Conservation (phyloP, 2,888 invertebrate species). For the Limnephilus marmoratus region DNA sequence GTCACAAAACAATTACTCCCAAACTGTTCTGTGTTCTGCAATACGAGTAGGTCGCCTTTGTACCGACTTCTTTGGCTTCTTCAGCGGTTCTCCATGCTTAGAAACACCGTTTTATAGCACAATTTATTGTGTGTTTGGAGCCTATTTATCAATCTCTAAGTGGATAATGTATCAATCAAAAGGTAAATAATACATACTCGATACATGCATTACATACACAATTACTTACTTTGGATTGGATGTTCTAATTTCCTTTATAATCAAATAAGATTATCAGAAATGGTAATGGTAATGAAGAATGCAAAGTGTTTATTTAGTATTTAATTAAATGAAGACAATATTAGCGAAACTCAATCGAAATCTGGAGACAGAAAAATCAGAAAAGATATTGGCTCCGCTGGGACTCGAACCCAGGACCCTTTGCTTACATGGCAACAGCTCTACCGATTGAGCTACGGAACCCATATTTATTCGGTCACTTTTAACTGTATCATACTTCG, state of each 20-base stretch:
- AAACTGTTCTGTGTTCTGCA: constrained; percentile 2
- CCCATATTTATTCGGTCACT: no score
- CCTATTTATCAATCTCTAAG: not conserved
- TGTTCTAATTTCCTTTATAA: not conserved
- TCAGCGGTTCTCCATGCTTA: not conserved
- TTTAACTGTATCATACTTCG: no score
- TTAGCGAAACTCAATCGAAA: no score
- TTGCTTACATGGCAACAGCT: no score
- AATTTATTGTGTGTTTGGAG: not conserved
- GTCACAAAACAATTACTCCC: constrained; percentile 10
- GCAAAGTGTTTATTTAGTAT: not conserved
- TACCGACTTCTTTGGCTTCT: not conserved
- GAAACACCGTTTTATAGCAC: not conserved
- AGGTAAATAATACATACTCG: not conserved
- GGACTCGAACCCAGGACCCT: no score
- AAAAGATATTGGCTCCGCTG: no score
- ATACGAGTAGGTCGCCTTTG: not conserved
- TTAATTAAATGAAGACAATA: no score
- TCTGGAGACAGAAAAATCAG: no score
- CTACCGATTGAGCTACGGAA: no score
- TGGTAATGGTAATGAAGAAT: not conserved
- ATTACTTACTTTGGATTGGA: not conserved
- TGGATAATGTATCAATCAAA: no score
- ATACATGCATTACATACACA: not conserved
- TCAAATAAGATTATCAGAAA: not conserved